Evolutionary conservation across 2,888 invertebrate genomes (phyloP).

Genomic region (Harpalus rubripes): DNA sequence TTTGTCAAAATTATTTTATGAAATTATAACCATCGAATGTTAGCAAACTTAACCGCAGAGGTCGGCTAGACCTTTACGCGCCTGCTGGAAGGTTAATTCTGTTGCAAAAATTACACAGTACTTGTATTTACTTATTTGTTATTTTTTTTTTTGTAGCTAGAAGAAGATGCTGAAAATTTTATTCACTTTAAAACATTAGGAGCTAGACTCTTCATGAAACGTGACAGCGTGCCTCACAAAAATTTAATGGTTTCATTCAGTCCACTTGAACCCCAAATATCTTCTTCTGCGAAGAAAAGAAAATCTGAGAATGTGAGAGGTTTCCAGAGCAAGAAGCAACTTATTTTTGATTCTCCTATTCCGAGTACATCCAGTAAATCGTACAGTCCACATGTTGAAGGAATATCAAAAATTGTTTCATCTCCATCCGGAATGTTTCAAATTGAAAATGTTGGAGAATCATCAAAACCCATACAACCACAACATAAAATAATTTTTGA

Average conservation of each 20-base stretch:
- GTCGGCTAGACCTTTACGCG: too few relatives aligned
- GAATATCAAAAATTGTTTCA: background rate
- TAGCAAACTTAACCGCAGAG: too few relatives aligned
- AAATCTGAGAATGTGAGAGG: background rate
- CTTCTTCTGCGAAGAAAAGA: background rate
- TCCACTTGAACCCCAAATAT: background rate
- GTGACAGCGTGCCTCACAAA: background rate
- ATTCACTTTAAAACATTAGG: too few relatives aligned
- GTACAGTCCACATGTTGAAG: background rate
- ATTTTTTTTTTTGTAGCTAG: background rate
- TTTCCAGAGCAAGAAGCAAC: background rate
- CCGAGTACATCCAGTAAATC: background rate
- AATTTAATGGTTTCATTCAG: background rate
- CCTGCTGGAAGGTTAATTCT: too few relatives aligned
- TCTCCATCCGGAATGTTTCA: background rate
- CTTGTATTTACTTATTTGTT: background rate
- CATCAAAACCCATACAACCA: too few relatives aligned
- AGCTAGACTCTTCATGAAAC: background rate
- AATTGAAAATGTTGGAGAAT: too few relatives aligned
- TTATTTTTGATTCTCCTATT: background rate
- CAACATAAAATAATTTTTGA: too few relatives aligned
- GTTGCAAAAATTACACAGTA: too few relatives aligned
- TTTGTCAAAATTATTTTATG: too few relatives aligned
- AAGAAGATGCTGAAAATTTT: slow-evolving; percentile 4
- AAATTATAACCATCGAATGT: too few relatives aligned